phyloP scores from a whole-genome alignment of 1,140 invertebrate species.

The Drosophila albomicans region DNA sequence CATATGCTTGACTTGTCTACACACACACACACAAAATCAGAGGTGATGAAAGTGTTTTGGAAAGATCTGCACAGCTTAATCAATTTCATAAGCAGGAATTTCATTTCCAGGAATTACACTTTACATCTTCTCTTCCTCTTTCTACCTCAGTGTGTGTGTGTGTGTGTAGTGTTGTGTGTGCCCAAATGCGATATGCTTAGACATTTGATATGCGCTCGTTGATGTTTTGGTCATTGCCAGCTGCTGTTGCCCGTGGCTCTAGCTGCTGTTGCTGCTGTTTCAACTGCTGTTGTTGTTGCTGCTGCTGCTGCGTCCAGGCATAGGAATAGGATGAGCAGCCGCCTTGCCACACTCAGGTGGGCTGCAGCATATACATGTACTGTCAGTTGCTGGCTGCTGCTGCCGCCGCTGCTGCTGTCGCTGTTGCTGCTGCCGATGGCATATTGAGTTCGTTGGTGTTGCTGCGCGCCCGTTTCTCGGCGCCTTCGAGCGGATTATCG shows the following conservation, averaged over 20 bases:
- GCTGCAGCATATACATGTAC: constrained; percentile 76
- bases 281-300: constrained; percentile 5
- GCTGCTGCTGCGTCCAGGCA: constrained; percentile 14
- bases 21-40: constrained; percentile 3
- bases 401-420: constrained; percentile 38
- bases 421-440: constrained; percentile 30
- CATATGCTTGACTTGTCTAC: constrained; percentile 44
- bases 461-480: constrained; percentile 61
- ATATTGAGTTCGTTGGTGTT: constrained; percentile 36
- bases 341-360: constrained; percentile 67
- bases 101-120: too few species aligned
- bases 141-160: constrained; percentile 35
- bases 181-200: constrained; percentile 83
- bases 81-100: too few species aligned
- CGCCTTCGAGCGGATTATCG: constrained; percentile 61
- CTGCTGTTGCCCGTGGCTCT: neutral
- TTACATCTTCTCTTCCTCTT: neutral
- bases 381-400: constrained; percentile 77
- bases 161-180: constrained; percentile 66
- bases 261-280: constrained; percentile 9
- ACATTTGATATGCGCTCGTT: constrained; percentile 83
- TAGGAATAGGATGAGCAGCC: constrained; percentile 19
- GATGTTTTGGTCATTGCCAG: constrained; percentile 58
- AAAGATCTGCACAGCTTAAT: too few species aligned
- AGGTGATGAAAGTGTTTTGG: neutral